A percentile compares a stretch with the other conserved stretches of the same genome.
Evolutionary conservation across 2,888 invertebrate genomes (phyloP).

Genomic region (Alloplasta piceator): DNA sequence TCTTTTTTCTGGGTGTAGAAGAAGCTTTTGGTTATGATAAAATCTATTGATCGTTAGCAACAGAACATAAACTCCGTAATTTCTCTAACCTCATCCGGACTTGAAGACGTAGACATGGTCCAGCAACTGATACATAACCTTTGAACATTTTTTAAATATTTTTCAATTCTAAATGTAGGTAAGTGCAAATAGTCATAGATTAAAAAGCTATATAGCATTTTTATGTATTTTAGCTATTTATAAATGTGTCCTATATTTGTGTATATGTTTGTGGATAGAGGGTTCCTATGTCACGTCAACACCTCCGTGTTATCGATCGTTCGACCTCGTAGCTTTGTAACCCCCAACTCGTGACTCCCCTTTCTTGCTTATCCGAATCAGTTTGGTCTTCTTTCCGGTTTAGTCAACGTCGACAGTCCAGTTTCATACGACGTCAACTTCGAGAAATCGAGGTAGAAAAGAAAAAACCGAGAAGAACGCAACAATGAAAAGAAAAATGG

Average conservation of each 20-base stretch:
- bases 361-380: conserved; percentile 15
- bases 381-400: conserved; percentile 36
- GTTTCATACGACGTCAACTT: conserved; percentile 27
- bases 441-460: neutral
- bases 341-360: conserved; percentile 70
- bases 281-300: conserved; percentile 44
- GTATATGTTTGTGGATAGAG: conserved; percentile 11
- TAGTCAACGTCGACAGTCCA: conserved; percentile 33
- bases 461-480: neutral
- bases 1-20: too few relatives aligned
- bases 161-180: too few relatives aligned
- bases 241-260: conserved; percentile 13
- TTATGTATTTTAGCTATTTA: conserved; percentile 30
- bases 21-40: too few relatives aligned
- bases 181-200: too few relatives aligned
- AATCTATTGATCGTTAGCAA: too few relatives aligned
- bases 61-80: too few relatives aligned
- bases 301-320: conserved; percentile 72
- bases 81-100: too few relatives aligned
- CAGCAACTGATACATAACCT: too few relatives aligned
- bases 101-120: too few relatives aligned
- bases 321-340: conserved; percentile 74
- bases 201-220: too few relatives aligned
- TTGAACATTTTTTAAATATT: too few relatives aligned
- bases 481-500: neutral